Evolutionary conservation across 2,113 vertebrate genomes (phyloP), one percentile per base, ranked within the genome.

Genomic region (Romanogobio albipinnatus): DNA sequence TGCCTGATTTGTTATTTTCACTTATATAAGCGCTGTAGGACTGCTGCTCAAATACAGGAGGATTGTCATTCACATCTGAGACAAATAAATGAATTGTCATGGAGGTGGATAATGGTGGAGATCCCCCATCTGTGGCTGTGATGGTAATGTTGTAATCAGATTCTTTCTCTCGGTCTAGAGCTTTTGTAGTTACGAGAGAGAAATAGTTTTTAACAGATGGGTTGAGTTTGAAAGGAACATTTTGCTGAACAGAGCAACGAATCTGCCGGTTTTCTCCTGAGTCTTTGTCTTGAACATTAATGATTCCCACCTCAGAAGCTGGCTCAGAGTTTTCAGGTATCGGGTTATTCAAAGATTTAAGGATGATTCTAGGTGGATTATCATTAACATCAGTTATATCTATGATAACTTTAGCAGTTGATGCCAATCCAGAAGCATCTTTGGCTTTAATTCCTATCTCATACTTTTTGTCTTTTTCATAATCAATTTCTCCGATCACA

Each of bases 101-200:
- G 11, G 61, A 64, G 61, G 61, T 64, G 13, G 61, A 64, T 7
- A 93, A 80, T 7, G 92, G 70, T 22, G 94, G 94, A 17, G 61
- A 81, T 17, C 94, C 94, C 2, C 86, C 82, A 85, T 95, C 94
- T 0, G 83, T 88, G 3, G 93, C 93, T 19, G 58, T 93, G 11
- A 95, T 61, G 9, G 92, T 93, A 24, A 94, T 7, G 10, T 92
- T 94, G 14, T 94, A 94, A 29, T 64, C 61, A 29, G 61, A 64
- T 29, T 64, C 26, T 29, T 64, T 64, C 61, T 64, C 61, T 64
- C 61, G 26, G 13, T 64, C 61, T 15, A 64, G 61, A 29, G 26
- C 61, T 64, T 64, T 64, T 64, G 61, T 64, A 64, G 61, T 64
- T 3, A 64, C 26, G 3, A 64, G 26, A 64, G 61, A 64, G 26